Conservation (phyloP, 2,797 vertebrate genomes). For the Anguilla anguilla region DNA sequence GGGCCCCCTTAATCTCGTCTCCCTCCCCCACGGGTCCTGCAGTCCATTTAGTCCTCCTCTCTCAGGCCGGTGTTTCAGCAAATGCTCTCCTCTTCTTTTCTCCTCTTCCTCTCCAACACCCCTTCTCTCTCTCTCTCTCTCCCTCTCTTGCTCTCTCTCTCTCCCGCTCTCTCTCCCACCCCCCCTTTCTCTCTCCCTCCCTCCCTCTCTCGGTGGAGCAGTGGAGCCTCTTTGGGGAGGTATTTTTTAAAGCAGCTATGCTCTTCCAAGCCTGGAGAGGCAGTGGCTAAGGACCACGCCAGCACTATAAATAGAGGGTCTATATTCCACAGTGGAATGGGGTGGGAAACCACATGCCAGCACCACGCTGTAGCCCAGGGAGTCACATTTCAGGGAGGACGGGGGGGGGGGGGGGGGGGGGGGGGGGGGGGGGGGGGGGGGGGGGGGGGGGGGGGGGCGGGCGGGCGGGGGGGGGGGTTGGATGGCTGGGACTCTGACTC, state of each 20-base stretch:
- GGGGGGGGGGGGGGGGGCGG: slow-evolving; percentile 60
- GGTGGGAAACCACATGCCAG: slow-evolving; percentile 67
- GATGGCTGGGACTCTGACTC: neutral
- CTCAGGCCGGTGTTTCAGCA: slow-evolving; percentile 31
- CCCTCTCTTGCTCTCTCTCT: neutral
- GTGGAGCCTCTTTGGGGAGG: slow-evolving; percentile 8
- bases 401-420: slow-evolving; percentile 61
- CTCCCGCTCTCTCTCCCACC: slow-evolving; percentile 49
- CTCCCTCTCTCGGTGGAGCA: neutral
- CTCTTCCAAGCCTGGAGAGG: slow-evolving; percentile 56
- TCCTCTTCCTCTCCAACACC: slow-evolving; percentile 37
- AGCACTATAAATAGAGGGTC: slow-evolving; percentile 80
- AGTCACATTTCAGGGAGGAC: slow-evolving; percentile 72
- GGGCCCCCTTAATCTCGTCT: neutral
- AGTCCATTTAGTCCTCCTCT: slow-evolving; percentile 29
- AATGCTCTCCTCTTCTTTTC: slow-evolving; percentile 33
- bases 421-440: slow-evolving; percentile 62
- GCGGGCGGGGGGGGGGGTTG: slow-evolving; percentile 63
- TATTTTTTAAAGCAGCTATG: slow-evolving; percentile 23
- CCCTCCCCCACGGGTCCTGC: neutral
- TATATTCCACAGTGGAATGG: slow-evolving; percentile 75
- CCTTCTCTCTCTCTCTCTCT: slow-evolving; percentile 21
- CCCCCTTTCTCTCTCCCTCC: slow-evolving; percentile 12
- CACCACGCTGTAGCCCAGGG: slow-evolving; percentile 54
- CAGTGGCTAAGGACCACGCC: slow-evolving; percentile 61